Conservation (phyloP, 1,140 invertebrate genomes). For the Carcinoscorpius rotundicauda region DNA sequence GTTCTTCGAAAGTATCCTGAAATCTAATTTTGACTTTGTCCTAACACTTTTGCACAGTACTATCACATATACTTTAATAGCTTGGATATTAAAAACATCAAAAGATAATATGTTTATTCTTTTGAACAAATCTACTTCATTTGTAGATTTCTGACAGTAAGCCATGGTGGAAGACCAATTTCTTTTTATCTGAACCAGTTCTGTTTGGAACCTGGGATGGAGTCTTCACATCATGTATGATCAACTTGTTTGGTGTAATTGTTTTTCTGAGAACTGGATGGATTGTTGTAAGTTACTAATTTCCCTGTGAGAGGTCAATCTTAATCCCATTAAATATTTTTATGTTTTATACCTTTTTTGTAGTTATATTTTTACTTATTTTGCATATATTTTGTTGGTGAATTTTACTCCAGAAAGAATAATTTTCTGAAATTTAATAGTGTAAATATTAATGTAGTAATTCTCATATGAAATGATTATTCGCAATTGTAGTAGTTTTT, state of each 20-base stretch:
- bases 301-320: neutral
- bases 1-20: neutral
- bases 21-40: neutral
- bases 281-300: conserved; percentile 53
- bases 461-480: too few species aligned
- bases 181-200: conserved; percentile 83
- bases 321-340: neutral
- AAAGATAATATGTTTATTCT: neutral
- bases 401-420: too few species aligned
- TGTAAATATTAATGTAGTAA: too few species aligned
- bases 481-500: too few species aligned
- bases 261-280: conserved; percentile 91
- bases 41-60: neutral
- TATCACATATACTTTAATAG: neutral
- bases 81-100: neutral
- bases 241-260: conserved; percentile 95
- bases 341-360: too few species aligned
- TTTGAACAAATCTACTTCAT: neutral
- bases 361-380: too few species aligned
- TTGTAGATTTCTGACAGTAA: conserved; percentile 29
- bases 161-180: conserved; percentile 86
- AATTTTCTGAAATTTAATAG: too few species aligned
- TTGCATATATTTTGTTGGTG: too few species aligned
- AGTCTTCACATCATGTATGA: conserved; percentile 85
- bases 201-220: conserved; percentile 97